phyloP scores from a whole-genome alignment of 2,888 invertebrate species.

The Allolobophora icterica region DNA sequence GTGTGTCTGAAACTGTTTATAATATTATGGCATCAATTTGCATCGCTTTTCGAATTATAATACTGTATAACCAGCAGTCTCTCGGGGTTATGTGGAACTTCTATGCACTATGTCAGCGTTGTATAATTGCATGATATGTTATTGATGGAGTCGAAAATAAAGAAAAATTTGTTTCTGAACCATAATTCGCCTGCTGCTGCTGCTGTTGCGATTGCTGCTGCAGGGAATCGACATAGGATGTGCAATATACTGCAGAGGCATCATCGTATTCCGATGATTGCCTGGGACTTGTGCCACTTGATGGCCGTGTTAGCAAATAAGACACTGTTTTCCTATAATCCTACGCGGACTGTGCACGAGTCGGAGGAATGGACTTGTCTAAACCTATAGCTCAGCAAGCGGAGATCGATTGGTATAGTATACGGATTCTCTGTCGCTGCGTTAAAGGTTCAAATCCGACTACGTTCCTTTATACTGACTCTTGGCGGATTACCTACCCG shows the following conservation, averaged over 20 bases:
- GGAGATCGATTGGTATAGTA: not conserved
- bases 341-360: not conserved
- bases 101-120: not conserved
- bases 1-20: not conserved
- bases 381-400: not conserved
- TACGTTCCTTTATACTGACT: too few relatives aligned
- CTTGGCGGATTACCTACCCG: too few relatives aligned
- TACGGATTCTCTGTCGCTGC: too few relatives aligned
- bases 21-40: too few relatives aligned
- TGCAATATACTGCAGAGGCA: not conserved
- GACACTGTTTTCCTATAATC: conserved; percentile 10
- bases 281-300: conserved; percentile 9
- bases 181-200: not conserved
- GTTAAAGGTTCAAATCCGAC: too few relatives aligned
- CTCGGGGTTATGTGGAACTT: not conserved
- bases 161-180: not conserved
- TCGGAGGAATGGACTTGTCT: not conserved
- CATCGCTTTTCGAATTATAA: not conserved
- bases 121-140: not conserved
- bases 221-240: conserved; percentile 13
- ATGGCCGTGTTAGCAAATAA: not conserved
- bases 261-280: not conserved
- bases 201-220: not conserved
- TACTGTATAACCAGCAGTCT: not conserved
- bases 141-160: not conserved